Evolutionary conservation across 2,888 invertebrate species (phyloP).

Genomic region (Muschampia plurimacula): DNA sequence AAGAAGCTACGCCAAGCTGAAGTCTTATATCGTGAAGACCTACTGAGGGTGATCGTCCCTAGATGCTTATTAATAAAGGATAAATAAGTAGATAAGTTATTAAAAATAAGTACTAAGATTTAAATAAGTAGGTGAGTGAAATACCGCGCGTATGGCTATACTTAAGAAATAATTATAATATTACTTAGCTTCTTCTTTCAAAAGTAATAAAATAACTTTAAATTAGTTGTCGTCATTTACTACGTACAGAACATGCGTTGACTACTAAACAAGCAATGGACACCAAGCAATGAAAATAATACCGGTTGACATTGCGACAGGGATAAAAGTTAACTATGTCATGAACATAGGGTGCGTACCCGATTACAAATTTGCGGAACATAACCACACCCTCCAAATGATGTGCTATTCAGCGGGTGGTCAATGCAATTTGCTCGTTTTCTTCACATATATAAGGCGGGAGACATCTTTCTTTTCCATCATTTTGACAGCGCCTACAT

Average conservation of each 20-base stretch:
- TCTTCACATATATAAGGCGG: constrained; percentile 69
- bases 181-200: no score
- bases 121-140: no score
- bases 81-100: no score
- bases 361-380: constrained; percentile 72
- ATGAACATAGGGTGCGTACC: constrained; percentile 70
- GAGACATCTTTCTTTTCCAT: constrained; percentile 49
- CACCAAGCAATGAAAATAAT: constrained; percentile 15
- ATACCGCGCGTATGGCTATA: no score
- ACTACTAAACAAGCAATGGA: constrained; percentile 19
- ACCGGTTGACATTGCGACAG: constrained; percentile 42
- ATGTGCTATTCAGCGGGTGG: constrained; percentile 76
- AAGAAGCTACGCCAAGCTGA: no score
- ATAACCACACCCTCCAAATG: constrained; percentile 76
- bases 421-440: constrained; percentile 68
- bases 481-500: constrained; percentile 59
- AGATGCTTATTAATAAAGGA: no score
- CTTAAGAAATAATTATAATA: no score
- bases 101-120: no score
- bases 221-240: background rate
- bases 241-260: background rate
- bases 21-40: no score
- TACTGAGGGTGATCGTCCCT: no score
- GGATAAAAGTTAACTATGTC: constrained; percentile 47
- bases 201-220: background rate